Evolutionary conservation across 2,888 invertebrate genomes (phyloP).

Genomic region (Mimachlamys varia): DNA sequence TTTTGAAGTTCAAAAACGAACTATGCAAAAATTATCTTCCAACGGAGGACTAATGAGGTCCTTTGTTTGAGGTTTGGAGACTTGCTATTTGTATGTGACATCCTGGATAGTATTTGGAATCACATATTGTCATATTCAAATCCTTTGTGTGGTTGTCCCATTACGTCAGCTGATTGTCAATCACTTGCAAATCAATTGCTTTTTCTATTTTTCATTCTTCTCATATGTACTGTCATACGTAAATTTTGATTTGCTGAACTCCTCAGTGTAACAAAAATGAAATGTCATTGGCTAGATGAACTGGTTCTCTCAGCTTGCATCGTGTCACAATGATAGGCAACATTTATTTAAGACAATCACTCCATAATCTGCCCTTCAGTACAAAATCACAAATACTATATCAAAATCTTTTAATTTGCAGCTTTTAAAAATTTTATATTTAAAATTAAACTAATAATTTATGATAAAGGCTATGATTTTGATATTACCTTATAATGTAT

Average conservation of each 20-base stretch:
- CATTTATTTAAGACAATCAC: too few species aligned
- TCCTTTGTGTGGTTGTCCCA: background rate
- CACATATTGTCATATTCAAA: background rate
- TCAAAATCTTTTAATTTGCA: too few species aligned
- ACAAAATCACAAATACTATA: too few species aligned
- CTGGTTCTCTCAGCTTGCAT: background rate
- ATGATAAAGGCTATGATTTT: too few species aligned
- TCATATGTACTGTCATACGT: background rate
- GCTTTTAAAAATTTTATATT: too few species aligned
- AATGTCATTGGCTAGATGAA: background rate
- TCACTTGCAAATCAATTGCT: background rate
- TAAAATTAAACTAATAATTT: too few species aligned
- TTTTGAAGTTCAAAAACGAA: constrained; percentile 28
- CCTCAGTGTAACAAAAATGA: background rate
- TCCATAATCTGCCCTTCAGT: too few species aligned
- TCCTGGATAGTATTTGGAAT: background rate
- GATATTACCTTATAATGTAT: too few species aligned
- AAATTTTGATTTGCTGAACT: background rate
- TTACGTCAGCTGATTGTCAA: background rate
- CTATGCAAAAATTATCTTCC: constrained; percentile 36
- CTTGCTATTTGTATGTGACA: background rate
- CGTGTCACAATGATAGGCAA: too few species aligned
- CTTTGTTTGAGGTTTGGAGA: constrained; percentile 3
- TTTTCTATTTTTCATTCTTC: background rate
- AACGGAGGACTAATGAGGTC: background rate